Evolutionary conservation across 2,888 invertebrate species (phyloP), one percentile per base, ranked within the genome.

Genomic region (Drosophila leonis): DNA sequence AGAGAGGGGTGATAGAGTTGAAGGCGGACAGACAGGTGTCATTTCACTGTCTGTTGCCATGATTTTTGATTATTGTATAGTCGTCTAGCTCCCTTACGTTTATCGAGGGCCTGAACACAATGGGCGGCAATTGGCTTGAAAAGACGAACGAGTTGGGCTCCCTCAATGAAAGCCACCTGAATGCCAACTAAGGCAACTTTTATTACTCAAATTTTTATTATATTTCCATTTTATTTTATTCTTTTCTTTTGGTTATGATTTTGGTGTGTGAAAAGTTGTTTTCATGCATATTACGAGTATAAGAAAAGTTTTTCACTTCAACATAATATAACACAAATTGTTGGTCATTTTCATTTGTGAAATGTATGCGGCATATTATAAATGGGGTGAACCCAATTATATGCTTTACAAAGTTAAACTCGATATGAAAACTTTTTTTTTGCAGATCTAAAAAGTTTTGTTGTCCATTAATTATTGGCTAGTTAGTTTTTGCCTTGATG

Each of bases 31-130:
- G 84, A 74, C 86, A 85, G 88, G 83, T 84, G 88, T 88, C 88
- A 84, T 67, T 78, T 80, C 66, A 72, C 54, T 88, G 81, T 78
- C 81, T 78, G 73, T 65, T 73, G 76, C 56, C 72, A 80, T 84
- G 88, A 84, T 84, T 84, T 84, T 77, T 82, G 87, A 87, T 83
- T 87, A 83, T 83, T 87, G 77, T 82, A 67, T 42, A 65, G 55
- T 63, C 49, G 49, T 13, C 61, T 29, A 31, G n/a, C 27, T 35
- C 33, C n/a, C 49, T 29, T 27, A 55, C 35, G 51, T 24, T 31
- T 31, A 18, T 20, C 18, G 18, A 18, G 24, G n/a, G 37, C 10
- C 29, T 5, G 59, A 20, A 7, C 35, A 65, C 62, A 76, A 71
- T 85, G 75, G 75, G 64, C 75, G 68, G 48, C 64, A 72, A 72